Percentiles rank a stretch among this genome's conserved stretches.
phyloP scores from a whole-genome alignment of 2,797 vertebrate species.

The Cebuella pygmaea region DNA sequence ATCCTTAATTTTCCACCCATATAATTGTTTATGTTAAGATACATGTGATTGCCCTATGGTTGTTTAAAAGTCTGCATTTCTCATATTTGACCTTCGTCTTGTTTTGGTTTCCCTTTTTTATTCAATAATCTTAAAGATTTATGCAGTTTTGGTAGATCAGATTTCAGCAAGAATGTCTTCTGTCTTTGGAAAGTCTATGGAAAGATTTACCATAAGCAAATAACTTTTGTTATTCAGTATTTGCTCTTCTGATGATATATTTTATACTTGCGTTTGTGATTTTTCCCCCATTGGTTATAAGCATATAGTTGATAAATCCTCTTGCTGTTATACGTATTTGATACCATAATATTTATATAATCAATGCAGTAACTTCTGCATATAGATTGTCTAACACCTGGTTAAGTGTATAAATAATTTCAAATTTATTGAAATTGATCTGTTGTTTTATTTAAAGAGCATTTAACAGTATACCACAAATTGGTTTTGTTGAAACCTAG shows the following conservation, averaged over 20 bases:
- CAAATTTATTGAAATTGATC: neutral
- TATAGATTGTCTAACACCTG: neutral
- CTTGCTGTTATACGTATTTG: neutral
- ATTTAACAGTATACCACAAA: conserved; percentile 4
- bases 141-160: neutral
- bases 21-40: conserved; percentile 32
- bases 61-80: conserved; percentile 14
- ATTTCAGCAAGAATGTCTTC: neutral
- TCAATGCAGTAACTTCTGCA: neutral
- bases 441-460: conserved; percentile 4
- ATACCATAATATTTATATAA: neutral
- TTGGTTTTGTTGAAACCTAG: neutral
- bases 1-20: neutral
- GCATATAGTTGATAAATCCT: neutral
- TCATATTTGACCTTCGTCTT: conserved; percentile 23
- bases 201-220: neutral
- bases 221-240: conserved; percentile 3
- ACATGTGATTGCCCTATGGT: neutral
- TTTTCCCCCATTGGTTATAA: neutral
- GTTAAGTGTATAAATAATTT: conserved; percentile 34
- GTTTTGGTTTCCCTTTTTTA: neutral
- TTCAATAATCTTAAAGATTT: conserved; percentile 29
- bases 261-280: neutral
- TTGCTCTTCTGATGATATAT: conserved; percentile 28
- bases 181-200: neutral